These are phyloP conservation scores for Neoniphon sammara DNA, from an alignment of 2,797 vertebrate species.

Conservation along the genomic window DNA sequence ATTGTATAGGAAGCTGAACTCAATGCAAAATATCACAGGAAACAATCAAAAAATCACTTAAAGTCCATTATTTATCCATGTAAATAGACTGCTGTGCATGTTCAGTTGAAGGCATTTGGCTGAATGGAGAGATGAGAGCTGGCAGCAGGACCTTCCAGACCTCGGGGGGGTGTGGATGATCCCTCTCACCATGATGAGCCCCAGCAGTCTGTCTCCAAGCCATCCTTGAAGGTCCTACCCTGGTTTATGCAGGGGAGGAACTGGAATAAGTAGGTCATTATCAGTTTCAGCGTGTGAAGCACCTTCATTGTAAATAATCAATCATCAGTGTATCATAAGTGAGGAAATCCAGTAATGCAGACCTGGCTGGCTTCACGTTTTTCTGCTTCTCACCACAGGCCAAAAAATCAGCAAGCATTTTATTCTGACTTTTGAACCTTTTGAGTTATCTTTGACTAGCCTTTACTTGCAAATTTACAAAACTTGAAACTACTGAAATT, in stretches of 20 bases:
- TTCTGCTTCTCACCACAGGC: background rate
- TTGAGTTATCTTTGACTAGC: background rate
- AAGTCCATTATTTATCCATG: background rate
- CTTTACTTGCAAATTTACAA: too few species aligned
- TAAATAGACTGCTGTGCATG: background rate
- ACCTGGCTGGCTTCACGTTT: background rate
- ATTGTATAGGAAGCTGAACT: background rate
- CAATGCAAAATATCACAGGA: background rate
- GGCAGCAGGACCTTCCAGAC: slow-evolving; percentile 32
- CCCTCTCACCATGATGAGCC: slow-evolving; percentile 49
- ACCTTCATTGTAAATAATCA: slow-evolving; percentile 26
- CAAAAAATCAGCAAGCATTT: background rate
- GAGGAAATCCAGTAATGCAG: slow-evolving; percentile 24
- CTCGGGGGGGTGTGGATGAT: slow-evolving; percentile 49
- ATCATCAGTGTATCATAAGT: slow-evolving; percentile 24
- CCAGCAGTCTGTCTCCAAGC: slow-evolving; percentile 54
- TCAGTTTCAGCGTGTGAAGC: slow-evolving; percentile 44
- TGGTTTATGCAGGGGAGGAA: slow-evolving; percentile 18
- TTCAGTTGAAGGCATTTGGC: background rate
- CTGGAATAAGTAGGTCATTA: slow-evolving; percentile 51
- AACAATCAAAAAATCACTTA: background rate
- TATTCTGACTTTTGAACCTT: background rate
- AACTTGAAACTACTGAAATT: too few species aligned
- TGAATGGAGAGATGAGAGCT: slow-evolving; percentile 41
- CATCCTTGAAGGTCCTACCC: slow-evolving; percentile 46